Base-by-base conservation (phyloP, 2,113 vertebrate genomes). In the Thalassoma bifasciatum region DNA sequence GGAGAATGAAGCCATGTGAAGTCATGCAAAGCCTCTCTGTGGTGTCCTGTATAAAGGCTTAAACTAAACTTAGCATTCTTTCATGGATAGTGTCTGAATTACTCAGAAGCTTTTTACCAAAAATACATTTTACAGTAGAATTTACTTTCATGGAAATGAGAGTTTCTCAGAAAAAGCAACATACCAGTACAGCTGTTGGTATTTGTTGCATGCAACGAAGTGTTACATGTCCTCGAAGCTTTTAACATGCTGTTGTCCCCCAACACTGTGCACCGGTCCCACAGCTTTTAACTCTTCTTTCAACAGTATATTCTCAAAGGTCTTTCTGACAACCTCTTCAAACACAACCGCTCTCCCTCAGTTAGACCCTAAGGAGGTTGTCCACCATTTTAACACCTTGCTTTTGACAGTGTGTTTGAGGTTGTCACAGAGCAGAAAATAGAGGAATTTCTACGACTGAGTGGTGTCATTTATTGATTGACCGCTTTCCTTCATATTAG, bases 281-380 rank as follows among this genome's bases (percentile, higher is more conserved):
- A 63, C 51, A 57, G 67, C 74, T 62, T 78, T 81, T 71, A 79
- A 81, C 74, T 67, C 62, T 51, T 36, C 52, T 80, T 77, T 69
- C 71, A 81, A 42, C 71, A 24, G 21, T 22, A 68, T 66, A 66
- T 40, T 56, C 80, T 77, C 77, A 58, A 47, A 69, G 66, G 62
- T 22, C 54, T 59, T 66, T 23, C 64, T 80, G 42, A 76, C 54
- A 72, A 56, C 34, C 51, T 72, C 63, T 37, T 59, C 62, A 38
- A 57, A 76, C 61, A 50, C 64, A n/a, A 54, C 46, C 36, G 19
- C 8, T 44, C 68, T 37, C 72, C 44, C 47, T 77, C 42, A 2
- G 16, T 46, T 52, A 65, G 17, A 56, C 52, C 42, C 42, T 26
- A 44, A 61, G 5, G 24, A 51, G 38, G 37, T 59, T 69, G 42